Evolutionary conservation across 1,140 invertebrate genomes (phyloP).

Genomic region (Diachasma alloeum): DNA sequence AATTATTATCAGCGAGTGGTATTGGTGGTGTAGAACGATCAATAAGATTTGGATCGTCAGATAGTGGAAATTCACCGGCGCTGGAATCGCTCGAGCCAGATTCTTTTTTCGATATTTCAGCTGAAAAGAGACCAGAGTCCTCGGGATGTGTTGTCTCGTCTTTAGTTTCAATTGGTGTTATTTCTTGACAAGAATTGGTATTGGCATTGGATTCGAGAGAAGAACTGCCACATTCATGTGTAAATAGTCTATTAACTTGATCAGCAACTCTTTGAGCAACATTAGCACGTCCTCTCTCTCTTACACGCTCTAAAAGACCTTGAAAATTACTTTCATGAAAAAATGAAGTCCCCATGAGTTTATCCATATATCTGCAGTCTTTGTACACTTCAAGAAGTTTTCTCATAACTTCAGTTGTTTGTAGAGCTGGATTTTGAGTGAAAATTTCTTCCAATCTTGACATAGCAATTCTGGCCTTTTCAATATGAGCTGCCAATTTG

Average conservation of each 20-base stretch:
- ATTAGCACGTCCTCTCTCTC: conserved; percentile 65
- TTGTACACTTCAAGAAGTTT: conserved; percentile 85
- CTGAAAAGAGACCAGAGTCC: conserved; percentile 60
- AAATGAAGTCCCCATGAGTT: conserved; percentile 83
- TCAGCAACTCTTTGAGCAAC: conserved; percentile 69
- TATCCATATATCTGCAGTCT: conserved; percentile 85
- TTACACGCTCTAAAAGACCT: conserved; percentile 70
- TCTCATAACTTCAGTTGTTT: conserved; percentile 79
- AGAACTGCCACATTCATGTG: conserved; percentile 49
- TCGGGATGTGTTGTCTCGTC: conserved; percentile 44
- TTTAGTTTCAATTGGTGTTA: background rate
- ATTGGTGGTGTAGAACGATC: conserved; percentile 33
- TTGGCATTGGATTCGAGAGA: background rate
- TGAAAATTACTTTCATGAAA: conserved; percentile 84
- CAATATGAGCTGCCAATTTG: conserved; percentile 77
- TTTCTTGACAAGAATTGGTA: background rate
- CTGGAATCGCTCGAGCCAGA: conserved; percentile 62
- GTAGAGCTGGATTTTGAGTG: conserved; percentile 74
- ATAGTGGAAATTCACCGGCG: conserved; percentile 57
- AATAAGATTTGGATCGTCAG: conserved; percentile 57
- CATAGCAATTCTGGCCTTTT: conserved; percentile 78
- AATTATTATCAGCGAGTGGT: background rate
- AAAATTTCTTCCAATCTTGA: conserved; percentile 79
- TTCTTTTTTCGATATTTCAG: conserved; percentile 62
- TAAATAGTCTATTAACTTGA: conserved; percentile 68